Conservation (phyloP, 2,797 vertebrate genomes). For the Petrocephalus schoutedeni region DNA sequence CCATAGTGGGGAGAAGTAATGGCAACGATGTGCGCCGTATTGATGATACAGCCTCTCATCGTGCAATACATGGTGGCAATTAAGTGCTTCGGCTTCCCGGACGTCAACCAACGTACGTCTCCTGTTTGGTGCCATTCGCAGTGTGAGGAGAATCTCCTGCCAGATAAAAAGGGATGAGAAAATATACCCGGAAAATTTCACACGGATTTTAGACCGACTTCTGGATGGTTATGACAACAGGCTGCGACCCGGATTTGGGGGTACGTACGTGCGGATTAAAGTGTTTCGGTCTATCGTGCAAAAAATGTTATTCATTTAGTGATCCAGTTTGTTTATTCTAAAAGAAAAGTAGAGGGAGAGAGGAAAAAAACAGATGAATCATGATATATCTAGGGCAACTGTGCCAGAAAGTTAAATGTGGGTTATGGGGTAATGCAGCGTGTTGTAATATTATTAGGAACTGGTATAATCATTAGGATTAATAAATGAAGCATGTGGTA, state of each 20-base stretch:
- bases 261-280: conserved; percentile 56
- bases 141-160: conserved; percentile 75
- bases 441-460: not conserved
- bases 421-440: not conserved
- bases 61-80: not conserved
- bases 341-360: not conserved
- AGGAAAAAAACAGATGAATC: not conserved
- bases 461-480: not conserved
- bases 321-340: not conserved
- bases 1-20: conserved; percentile 2
- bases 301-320: not conserved
- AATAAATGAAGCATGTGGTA: not conserved
- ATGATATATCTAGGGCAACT: not conserved
- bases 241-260: conserved; percentile 94
- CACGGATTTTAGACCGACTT: conserved; percentile 89
- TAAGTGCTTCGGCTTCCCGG: conserved; percentile 2
- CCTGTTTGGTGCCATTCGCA: conserved; percentile 44
- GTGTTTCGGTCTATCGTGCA: not conserved
- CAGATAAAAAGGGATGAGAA: conserved; percentile 82
- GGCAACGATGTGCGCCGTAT: not conserved
- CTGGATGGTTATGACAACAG: conserved; percentile 97
- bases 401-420: not conserved
- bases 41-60: not conserved
- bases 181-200: conserved; percentile 94
- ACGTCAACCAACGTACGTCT: not conserved